Evolutionary conservation across 2,113 vertebrate genomes (phyloP).

Genomic region (Pitta sordida): DNA sequence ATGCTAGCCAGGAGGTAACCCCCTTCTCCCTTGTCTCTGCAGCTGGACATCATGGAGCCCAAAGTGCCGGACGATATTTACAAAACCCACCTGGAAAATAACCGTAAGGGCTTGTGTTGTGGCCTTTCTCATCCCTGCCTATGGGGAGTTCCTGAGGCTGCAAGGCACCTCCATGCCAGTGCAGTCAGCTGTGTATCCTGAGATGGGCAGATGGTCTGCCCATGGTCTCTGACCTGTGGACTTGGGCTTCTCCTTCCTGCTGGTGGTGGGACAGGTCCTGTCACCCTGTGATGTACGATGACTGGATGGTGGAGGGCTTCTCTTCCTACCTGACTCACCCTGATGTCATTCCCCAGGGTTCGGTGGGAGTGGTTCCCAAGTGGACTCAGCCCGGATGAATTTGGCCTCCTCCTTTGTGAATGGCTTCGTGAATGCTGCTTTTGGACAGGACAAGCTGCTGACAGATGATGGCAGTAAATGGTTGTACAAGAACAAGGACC

Average conservation of each 20-base stretch:
- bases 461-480: slow-evolving; percentile 98
- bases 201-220: neutral
- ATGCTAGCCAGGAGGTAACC: neutral
- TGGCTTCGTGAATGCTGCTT: slow-evolving; percentile 96
- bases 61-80: slow-evolving; percentile 99
- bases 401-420: slow-evolving; percentile 97
- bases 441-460: slow-evolving; percentile 96
- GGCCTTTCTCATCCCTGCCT: neutral
- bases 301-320: neutral
- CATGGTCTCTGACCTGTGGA: neutral
- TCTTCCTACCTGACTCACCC: neutral
- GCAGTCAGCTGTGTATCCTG: neutral
- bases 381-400: slow-evolving; percentile 98
- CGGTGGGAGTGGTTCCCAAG: slow-evolving; percentile 93
- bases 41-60: slow-evolving; percentile 99
- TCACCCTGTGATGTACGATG: accelerated
- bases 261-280: neutral
- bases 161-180: neutral
- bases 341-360: slow-evolving; percentile 75
- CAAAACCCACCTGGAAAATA: slow-evolving; percentile 98
- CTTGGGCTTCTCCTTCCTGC: neutral
- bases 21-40: neutral
- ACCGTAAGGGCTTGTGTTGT: slow-evolving; percentile 76
- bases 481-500: slow-evolving; percentile 99
- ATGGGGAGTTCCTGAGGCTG: neutral